A percentile compares a stretch with the other conserved stretches of the same genome.
Evolutionary conservation across 2,113 vertebrate species (phyloP).

Genomic region (Myanophis thanlyinensis): DNA sequence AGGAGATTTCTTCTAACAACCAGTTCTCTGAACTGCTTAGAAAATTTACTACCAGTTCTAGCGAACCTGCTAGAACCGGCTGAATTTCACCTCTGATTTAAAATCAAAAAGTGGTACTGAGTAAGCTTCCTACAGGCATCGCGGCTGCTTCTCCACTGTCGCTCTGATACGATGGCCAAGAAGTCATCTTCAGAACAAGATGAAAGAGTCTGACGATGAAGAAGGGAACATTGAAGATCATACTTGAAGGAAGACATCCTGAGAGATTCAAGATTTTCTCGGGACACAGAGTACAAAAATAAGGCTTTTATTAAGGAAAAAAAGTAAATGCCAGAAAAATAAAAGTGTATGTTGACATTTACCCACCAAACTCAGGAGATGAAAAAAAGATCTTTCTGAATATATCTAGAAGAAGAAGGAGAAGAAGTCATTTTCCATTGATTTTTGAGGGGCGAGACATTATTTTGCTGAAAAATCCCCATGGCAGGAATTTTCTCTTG

Average conservation of each 20-base stretch:
- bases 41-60: too few species aligned
- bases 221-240: not conserved
- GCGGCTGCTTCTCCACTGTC: not conserved
- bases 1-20: too few species aligned
- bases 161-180: not conserved
- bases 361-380: not conserved
- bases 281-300: not conserved
- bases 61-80: too few species aligned
- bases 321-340: not conserved
- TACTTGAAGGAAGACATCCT: not conserved
- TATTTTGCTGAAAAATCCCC: not conserved
- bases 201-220: not conserved
- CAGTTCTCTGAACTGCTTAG: too few species aligned
- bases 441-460: not conserved
- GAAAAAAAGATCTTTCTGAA: not conserved
- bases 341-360: not conserved
- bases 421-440: not conserved
- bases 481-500: not conserved
- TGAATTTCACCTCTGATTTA: too few species aligned
- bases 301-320: not conserved
- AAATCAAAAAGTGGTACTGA: not conserved
- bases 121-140: too few species aligned
- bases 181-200: not conserved
- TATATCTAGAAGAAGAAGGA: not conserved
- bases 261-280: not conserved